Conservation (phyloP, 2,797 vertebrate genomes). For the Alca torda region DNA sequence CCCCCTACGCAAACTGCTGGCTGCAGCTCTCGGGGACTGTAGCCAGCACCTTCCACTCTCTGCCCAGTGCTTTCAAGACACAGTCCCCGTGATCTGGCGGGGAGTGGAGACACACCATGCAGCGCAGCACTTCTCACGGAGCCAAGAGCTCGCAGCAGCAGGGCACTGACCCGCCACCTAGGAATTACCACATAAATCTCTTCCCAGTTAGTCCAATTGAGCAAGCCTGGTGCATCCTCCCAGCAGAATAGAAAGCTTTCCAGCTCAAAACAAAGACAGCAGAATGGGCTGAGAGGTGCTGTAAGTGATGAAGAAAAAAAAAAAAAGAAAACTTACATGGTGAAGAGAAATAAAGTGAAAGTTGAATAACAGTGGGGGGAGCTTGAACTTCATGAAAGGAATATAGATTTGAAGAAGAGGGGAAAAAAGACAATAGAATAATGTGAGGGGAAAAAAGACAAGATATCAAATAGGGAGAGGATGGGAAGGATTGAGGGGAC, state of each 20-base stretch:
- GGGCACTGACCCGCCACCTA: not conserved
- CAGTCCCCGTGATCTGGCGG: not conserved
- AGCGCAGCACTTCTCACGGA: not conserved
- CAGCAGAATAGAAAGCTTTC: not conserved
- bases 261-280: not conserved
- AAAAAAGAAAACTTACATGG: not conserved
- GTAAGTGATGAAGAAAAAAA: not conserved
- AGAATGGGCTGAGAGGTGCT: not conserved
- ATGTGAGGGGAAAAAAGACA: rapidly evolving
- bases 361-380: not conserved
- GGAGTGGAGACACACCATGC: not conserved
- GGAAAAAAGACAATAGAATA: not conserved
- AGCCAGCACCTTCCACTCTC: not conserved
- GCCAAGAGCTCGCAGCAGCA: not conserved
- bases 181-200: not conserved
- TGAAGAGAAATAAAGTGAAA: not conserved
- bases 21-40: not conserved
- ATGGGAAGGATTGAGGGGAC: not conserved
- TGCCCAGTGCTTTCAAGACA: not conserved
- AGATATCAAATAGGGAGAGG: not conserved
- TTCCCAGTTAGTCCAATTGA: not conserved
- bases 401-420: not conserved
- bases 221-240: not conserved
- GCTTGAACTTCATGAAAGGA: not conserved
- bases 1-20: not conserved